Conservation (phyloP, 2,113 vertebrate genomes). For the Aspidoscelis tigris region DNA sequence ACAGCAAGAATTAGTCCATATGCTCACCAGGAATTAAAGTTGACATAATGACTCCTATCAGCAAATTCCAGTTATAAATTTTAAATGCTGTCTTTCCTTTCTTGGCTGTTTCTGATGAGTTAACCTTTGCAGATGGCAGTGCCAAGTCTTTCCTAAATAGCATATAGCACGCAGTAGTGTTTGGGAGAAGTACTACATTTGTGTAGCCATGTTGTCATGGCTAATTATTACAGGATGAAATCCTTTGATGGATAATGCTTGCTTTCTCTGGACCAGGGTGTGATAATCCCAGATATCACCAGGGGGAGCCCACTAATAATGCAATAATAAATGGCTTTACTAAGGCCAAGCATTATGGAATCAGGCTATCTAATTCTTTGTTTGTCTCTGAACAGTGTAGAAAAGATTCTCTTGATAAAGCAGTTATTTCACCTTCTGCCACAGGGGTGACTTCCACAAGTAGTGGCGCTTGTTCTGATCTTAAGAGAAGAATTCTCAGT, state of each 20-base stretch:
- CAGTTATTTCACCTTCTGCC: not conserved
- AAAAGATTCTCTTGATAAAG: not conserved
- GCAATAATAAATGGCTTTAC: not conserved
- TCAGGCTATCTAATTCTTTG: not conserved
- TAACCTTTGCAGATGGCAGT: not conserved
- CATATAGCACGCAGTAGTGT: not conserved
- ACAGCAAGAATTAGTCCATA: too few species aligned
- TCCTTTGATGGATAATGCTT: not conserved
- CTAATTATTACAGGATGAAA: not conserved
- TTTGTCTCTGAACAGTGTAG: constrained; percentile 20
- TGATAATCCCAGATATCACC: not conserved
- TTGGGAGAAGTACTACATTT: not conserved
- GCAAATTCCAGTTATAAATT: too few species aligned
- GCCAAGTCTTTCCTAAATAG: accelerated
- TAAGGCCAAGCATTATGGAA: constrained; percentile 13
- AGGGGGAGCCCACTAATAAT: constrained; percentile 18
- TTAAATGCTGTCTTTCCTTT: not conserved
- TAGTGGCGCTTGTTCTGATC: not conserved
- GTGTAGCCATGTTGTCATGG: accelerated
- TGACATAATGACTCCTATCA: too few species aligned
- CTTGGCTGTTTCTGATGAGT: not conserved
- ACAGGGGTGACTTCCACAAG: not conserved
- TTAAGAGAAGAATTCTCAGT: not conserved
- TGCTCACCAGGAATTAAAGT: too few species aligned
- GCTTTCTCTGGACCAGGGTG: not conserved